Evolutionary conservation across 2,113 vertebrate species (phyloP).

Genomic region (Helogale parvula): DNA sequence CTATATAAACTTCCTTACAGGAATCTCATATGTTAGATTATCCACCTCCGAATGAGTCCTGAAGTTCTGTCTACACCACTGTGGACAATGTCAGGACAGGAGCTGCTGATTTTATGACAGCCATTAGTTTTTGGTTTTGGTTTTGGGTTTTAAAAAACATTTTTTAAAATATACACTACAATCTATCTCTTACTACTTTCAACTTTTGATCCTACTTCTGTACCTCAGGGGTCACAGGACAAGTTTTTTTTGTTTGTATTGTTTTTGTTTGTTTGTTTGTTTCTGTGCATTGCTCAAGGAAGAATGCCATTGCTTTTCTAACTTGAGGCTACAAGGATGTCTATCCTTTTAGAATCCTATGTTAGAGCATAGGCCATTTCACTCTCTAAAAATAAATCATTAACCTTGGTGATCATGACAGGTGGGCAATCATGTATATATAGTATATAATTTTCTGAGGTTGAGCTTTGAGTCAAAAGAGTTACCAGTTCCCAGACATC

Average conservation of each 20-base stretch:
- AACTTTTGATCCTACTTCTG: not conserved
- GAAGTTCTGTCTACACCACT: not conserved
- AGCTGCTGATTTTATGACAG: not conserved
- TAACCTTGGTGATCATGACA: conserved; percentile 21
- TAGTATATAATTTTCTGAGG: not conserved
- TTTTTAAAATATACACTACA: not conserved
- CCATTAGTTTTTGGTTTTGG: not conserved
- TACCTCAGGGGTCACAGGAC: not conserved
- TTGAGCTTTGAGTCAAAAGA: not conserved
- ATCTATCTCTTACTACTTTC: not conserved
- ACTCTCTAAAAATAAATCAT: not conserved
- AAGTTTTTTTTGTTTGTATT: not conserved
- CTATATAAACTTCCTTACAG: not conserved
- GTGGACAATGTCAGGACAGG: not conserved
- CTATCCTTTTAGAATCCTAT: not conserved
- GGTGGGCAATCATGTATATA: not conserved
- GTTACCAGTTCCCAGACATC: not conserved
- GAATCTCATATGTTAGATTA: not conserved
- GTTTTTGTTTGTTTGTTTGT: not conserved
- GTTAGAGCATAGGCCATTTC: conserved; percentile 5
- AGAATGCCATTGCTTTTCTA: not conserved
- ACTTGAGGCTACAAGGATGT: not conserved
- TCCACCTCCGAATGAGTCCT: not conserved
- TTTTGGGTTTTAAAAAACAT: not conserved
- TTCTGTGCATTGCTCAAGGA: not conserved